Evolutionary conservation across 2,888 invertebrate species (phyloP), one percentile per base, ranked within the genome.

Genomic region (Eupithecia subfuscata): DNA sequence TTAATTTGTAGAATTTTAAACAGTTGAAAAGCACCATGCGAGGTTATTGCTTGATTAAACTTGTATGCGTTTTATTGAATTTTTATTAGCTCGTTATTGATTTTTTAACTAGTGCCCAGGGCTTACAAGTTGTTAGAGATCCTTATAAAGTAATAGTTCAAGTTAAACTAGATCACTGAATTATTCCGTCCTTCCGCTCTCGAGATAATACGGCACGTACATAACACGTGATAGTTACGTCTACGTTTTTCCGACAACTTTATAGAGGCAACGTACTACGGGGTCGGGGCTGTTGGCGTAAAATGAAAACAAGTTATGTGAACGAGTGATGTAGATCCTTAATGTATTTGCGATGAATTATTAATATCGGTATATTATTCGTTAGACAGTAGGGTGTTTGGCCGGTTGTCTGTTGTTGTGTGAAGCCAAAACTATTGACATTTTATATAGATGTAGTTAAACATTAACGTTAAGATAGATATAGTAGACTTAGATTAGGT

Each of bases 141-240:
- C 60, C 25, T 14, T 25, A 43, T 40, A 40, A 9, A 43, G 43
- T 43, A n/a, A 52, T 6, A 56, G 22, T 25, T 60, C 60, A 60
- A 60, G 22, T 14, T 25, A 60, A 60, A 60, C 60, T 25, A 25
- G 64, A 64, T 64, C 68, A 45, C 56, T 52, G 30, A 30, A 22
- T 60, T 52, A 69, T 70, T 56, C 56, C 25, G 40, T 34, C 56
- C 71, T 43, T 25, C 7, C 69, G 16, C 52, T 71, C 52, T 18
- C 48, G 25, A 45, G 70, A 45, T 73, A 70, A 67, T 25, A 25
- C 30, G 68, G 63, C 77, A 77, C 73, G 75, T 75, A 64, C n/a
- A 65, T 43, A 22, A 65, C 48, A 75, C 77, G 70, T 70, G 73
- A 75, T 72, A 70, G 67, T 72, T 52, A 63, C 64, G 67, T 60